Conservation (phyloP, 2,797 vertebrate genomes). For the Oophaga sylvatica region DNA sequence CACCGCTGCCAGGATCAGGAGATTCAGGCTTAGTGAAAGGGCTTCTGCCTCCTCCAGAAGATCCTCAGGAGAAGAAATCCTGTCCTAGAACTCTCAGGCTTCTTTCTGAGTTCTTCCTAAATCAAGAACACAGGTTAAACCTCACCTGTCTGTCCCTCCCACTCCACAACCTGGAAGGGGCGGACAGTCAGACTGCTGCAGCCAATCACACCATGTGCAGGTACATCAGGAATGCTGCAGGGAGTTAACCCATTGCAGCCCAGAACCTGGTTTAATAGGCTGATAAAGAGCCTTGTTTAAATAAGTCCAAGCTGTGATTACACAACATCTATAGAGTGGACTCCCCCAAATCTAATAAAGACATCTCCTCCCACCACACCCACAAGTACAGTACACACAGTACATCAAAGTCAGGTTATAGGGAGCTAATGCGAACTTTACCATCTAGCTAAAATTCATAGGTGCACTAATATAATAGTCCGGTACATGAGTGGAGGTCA, state of each 20-base stretch:
- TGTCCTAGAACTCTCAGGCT: neutral
- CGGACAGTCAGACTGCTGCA: neutral
- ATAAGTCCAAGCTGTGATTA: neutral
- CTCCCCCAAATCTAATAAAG: neutral
- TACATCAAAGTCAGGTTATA: neutral
- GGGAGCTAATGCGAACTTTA: neutral
- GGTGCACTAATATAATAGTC: too few relatives aligned
- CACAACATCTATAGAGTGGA: neutral
- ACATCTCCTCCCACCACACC: neutral
- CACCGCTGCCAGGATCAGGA: constrained; percentile 1
- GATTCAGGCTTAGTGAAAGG: neutral
- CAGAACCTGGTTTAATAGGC: neutral
- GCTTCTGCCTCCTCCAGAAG: neutral
- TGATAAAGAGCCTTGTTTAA: neutral
- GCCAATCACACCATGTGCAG: constrained; percentile 40
- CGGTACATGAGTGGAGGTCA: too few relatives aligned
- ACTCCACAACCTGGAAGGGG: constrained; percentile 18
- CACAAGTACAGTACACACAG: neutral
- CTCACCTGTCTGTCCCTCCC: constrained; percentile 56
- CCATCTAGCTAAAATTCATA: neutral
- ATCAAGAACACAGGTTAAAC: constrained; percentile 25
- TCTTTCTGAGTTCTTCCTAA: constrained; percentile 20
- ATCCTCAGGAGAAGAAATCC: neutral
- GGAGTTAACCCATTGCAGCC: constrained; percentile 9
- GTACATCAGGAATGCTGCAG: constrained; percentile 38